A percentile compares a stretch with the other conserved stretches of the same genome.
phyloP scores from a whole-genome alignment of 2,888 invertebrate species.

The Abrostola tripartita region DNA sequence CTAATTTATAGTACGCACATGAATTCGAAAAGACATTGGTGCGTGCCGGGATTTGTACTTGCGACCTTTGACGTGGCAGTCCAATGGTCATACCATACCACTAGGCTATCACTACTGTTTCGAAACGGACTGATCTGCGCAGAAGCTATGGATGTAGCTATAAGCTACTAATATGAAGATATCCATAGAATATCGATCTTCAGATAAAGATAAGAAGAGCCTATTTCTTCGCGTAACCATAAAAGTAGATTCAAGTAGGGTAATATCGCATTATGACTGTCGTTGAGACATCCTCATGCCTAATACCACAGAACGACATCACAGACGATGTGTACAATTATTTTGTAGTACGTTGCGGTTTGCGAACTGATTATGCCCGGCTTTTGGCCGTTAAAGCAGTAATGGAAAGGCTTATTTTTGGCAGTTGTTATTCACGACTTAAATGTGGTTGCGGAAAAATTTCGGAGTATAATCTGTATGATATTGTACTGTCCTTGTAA shows the following conservation, averaged over 20 bases:
- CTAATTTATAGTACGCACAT: no score
- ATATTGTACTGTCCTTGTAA: no score
- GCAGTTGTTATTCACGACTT: background rate
- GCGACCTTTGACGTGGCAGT: no score
- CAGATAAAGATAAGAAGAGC: slow-evolving; percentile 16
- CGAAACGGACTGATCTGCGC: no score
- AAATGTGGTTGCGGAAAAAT: background rate
- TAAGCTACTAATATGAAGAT: no score
- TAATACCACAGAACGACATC: background rate
- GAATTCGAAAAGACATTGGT: no score
- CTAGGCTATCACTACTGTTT: no score
- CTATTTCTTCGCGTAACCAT: slow-evolving; percentile 30
- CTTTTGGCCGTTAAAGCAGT: background rate
- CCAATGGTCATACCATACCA: no score
- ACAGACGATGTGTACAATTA: slow-evolving; percentile 9
- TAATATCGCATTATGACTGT: slow-evolving; percentile 28
- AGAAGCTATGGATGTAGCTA: no score
- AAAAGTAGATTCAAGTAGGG: slow-evolving; percentile 33
- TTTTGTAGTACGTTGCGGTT: background rate
- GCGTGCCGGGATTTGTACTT: no score
- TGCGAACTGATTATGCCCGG: background rate
- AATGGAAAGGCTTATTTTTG: background rate
- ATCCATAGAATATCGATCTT: background rate
- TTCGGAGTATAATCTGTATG: no score
- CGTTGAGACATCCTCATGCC: slow-evolving; percentile 27